These are phyloP conservation scores for Sturnira hondurensis DNA, from an alignment of 2,113 vertebrate genomes.

Conservation along the genomic window DNA sequence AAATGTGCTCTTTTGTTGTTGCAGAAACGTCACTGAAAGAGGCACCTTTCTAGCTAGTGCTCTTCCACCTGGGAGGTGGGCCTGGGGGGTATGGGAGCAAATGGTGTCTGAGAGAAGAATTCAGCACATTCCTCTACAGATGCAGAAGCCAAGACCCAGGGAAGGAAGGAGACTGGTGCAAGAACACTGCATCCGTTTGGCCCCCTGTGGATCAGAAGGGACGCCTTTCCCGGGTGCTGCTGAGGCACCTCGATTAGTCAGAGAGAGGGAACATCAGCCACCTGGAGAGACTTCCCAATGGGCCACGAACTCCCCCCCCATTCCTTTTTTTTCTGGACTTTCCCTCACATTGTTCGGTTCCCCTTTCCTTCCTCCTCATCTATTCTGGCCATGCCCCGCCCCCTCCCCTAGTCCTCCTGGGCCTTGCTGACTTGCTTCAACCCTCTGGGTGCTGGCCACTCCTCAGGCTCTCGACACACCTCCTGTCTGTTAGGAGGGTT, in stretches of 20 bases:
- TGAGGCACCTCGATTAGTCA: too few species aligned
- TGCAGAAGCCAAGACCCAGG: not conserved
- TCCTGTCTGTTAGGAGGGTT: not conserved
- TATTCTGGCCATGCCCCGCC: accelerated
- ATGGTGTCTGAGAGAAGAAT: not conserved
- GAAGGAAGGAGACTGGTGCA: not conserved
- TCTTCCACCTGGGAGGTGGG: too few species aligned
- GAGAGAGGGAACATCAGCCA: not conserved
- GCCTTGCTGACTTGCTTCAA: not conserved
- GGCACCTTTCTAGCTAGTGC: not conserved
- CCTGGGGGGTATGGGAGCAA: not conserved
- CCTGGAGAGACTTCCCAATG: not conserved
- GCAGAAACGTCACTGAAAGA: not conserved
- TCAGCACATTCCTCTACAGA: not conserved
- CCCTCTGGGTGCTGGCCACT: not conserved
- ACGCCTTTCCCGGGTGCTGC: not conserved
- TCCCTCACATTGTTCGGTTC: not conserved
- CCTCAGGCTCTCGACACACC: not conserved
- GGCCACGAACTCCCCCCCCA: accelerated
- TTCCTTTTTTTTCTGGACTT: not conserved
- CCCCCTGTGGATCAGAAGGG: not conserved
- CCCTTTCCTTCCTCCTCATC: not conserved
- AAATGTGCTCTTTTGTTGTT: not conserved
- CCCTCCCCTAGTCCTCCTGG: not conserved
- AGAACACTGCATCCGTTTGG: not conserved